Percentiles rank a stretch among this genome's conserved stretches.
Evolutionary conservation across 2,113 vertebrate species (phyloP).

Genomic region (Jacana jacana): DNA sequence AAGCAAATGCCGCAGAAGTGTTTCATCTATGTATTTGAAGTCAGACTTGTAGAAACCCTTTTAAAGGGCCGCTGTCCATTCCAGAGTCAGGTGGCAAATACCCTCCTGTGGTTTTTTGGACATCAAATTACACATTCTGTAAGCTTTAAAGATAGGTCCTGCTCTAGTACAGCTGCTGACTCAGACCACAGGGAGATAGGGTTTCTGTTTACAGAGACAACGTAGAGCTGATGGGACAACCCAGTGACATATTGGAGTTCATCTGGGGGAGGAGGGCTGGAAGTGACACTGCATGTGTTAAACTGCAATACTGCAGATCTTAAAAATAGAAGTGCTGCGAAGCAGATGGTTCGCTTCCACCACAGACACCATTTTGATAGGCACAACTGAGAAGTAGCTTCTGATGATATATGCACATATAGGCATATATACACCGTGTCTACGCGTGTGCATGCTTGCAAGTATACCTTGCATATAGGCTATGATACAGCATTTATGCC

Average conservation of each 20-base stretch:
- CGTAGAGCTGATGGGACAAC: conserved; percentile 31
- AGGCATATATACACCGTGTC: neutral
- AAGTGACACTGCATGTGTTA: conserved; percentile 26
- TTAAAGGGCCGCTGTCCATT: conserved; percentile 6
- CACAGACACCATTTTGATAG: conserved; percentile 52
- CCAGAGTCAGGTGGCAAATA: conserved; percentile 63
- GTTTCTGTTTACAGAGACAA: conserved; percentile 65
- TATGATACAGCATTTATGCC: neutral
- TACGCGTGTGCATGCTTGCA: neutral
- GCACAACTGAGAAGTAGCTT: conserved; percentile 38
- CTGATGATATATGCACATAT: conserved; percentile 7
- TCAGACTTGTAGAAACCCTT: neutral
- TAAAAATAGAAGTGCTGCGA: conserved; percentile 48
- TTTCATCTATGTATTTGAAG: neutral
- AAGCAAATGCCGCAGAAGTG: neutral
- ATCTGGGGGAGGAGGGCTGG: conserved; percentile 22
- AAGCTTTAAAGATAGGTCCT: conserved; percentile 21
- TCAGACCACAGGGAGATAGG: conserved; percentile 38
- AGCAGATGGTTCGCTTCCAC: conserved; percentile 50
- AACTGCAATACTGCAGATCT: conserved; percentile 14
- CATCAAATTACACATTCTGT: conserved; percentile 53
- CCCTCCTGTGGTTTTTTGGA: neutral
- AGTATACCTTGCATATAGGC: neutral
- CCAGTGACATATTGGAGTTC: conserved; percentile 58
- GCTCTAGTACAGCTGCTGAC: conserved; percentile 66